phyloP scores from a whole-genome alignment of 2,888 invertebrate species.

The Mythimna lalbum region DNA sequence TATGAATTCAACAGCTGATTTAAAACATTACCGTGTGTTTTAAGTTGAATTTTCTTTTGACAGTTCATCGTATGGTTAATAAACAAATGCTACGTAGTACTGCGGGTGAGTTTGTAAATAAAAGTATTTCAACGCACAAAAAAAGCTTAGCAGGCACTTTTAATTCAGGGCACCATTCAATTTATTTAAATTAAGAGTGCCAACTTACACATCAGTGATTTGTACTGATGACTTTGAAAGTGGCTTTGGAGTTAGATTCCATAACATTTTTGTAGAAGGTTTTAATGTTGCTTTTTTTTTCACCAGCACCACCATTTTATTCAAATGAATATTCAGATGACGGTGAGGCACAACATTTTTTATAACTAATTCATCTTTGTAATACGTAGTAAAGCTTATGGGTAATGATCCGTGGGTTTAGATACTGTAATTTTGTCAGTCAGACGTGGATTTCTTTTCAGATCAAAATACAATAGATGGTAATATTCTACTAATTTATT shows the following conservation, averaged over 20 bases:
- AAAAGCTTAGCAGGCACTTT: neutral
- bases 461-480: constrained; percentile 11
- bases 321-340: constrained; percentile 6
- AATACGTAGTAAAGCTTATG: neutral
- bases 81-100: constrained; percentile 2
- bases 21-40: neutral
- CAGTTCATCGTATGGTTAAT: constrained; percentile 20
- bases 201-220: neutral
- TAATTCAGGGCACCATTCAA: neutral
- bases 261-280: neutral
- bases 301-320: constrained; percentile 3
- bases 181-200: neutral
- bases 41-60: constrained; percentile 6
- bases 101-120: constrained; percentile 22
- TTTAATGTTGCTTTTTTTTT: constrained; percentile 7
- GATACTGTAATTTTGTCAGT: neutral
- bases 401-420: too few species aligned
- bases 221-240: neutral
- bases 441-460: neutral
- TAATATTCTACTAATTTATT: constrained; percentile 1
- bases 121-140: neutral
- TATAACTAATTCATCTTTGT: neutral
- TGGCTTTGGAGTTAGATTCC: neutral
- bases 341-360: constrained; percentile 4
- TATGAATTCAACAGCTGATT: neutral